Percentiles rank a stretch among this genome's conserved stretches.
Evolutionary conservation across 1,140 invertebrate species (phyloP).

Genomic region (Lethrus apterus): DNA sequence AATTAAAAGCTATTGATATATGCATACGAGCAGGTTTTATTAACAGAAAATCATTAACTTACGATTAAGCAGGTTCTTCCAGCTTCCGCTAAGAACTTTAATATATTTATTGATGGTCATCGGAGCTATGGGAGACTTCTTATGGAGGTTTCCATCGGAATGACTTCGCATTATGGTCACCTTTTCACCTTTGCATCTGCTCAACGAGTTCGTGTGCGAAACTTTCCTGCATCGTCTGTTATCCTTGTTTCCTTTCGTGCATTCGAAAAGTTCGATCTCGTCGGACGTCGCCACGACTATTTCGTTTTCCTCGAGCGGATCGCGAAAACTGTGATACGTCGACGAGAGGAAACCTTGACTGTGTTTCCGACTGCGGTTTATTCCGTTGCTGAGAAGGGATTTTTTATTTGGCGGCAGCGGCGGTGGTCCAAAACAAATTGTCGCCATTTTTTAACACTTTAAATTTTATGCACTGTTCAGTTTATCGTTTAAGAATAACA

Average conservation of each 20-base stretch:
- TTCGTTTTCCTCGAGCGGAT: constrained; percentile 35
- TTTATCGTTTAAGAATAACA: no score
- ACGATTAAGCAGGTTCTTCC: constrained; percentile 59
- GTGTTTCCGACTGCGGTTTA: constrained; percentile 23
- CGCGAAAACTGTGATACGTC: constrained; percentile 39
- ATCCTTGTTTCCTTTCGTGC: constrained; percentile 15
- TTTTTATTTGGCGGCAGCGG: constrained; percentile 40
- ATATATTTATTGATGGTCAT: constrained; percentile 53
- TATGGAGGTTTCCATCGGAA: constrained; percentile 38
- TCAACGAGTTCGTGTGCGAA: constrained; percentile 33
- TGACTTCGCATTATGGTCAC: constrained; percentile 32
- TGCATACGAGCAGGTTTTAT: not conserved
- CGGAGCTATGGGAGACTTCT: constrained; percentile 30
- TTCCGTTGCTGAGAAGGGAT: constrained; percentile 20
- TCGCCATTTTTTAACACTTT: constrained; percentile 37
- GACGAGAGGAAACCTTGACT: constrained; percentile 31
- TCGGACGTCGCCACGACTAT: constrained; percentile 18
- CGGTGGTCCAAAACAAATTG: constrained; percentile 40
- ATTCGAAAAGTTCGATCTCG: constrained; percentile 17
- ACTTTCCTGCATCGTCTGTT: constrained; percentile 26
- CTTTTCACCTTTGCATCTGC: constrained; percentile 21
- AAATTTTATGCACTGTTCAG: no score
- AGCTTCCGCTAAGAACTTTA: constrained; percentile 52
- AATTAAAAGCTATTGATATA: no score
- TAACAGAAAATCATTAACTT: constrained; percentile 39